phyloP scores from a whole-genome alignment of 2,113 vertebrate genomes.

The Panthera uncia region DNA sequence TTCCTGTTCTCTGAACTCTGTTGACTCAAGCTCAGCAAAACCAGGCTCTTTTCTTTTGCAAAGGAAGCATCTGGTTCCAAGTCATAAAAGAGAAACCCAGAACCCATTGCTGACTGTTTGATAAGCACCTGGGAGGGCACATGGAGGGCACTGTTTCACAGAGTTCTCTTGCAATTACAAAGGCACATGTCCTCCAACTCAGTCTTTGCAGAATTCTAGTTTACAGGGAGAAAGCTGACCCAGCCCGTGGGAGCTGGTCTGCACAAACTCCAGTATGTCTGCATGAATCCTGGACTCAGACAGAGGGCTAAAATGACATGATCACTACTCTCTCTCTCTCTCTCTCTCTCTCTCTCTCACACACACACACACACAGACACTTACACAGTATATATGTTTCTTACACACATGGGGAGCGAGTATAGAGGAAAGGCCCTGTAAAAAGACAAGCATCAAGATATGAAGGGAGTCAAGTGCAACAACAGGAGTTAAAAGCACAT shows the following conservation, averaged over 20 bases:
- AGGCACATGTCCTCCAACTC: slow-evolving; percentile 27
- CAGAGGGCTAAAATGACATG: not conserved
- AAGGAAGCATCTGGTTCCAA: slow-evolving; percentile 78
- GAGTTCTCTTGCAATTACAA: not conserved
- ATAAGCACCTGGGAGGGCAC: slow-evolving; percentile 37
- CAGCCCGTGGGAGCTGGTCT: not conserved
- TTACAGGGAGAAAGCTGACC: slow-evolving; percentile 76
- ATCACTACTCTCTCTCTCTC: not conserved
- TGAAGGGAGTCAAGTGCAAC: not conserved
- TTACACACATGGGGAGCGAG: not conserved
- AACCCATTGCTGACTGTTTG: slow-evolving; percentile 45
- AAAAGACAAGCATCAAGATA: not conserved
- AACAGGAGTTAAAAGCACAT: not conserved
- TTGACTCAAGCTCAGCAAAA: slow-evolving; percentile 65
- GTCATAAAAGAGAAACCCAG: slow-evolving; percentile 63
- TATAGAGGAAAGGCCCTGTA: not conserved
- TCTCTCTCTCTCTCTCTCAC: not conserved
- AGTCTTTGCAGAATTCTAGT: slow-evolving; percentile 73
- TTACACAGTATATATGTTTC: not conserved
- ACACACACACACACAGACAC: not conserved
- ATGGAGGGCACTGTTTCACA: not conserved
- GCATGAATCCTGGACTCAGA: not conserved
- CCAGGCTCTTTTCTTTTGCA: slow-evolving; percentile 59
- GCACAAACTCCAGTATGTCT: not conserved
- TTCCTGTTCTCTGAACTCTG: slow-evolving; percentile 71